Conservation (phyloP, 2,797 vertebrate species). For the Notoglanidium macrostoma region DNA sequence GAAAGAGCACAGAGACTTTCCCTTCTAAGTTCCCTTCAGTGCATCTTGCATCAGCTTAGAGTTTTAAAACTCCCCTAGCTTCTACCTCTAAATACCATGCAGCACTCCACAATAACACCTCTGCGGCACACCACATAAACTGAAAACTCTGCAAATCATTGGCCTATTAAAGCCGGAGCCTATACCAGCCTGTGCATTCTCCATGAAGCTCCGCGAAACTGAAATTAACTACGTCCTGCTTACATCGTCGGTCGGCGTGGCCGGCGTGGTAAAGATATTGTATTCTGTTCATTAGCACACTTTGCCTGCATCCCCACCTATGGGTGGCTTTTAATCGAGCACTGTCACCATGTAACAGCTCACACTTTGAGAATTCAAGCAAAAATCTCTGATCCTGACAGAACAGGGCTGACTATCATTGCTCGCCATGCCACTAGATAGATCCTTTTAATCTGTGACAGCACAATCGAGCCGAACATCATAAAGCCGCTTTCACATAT, state of each 20-base stretch:
- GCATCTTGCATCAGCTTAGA: conserved; percentile 14
- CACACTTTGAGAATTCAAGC: not conserved
- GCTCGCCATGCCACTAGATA: not conserved
- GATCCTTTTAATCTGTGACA: not conserved
- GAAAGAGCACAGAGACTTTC: not conserved
- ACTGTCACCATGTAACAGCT: not conserved
- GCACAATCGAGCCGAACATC: not conserved
- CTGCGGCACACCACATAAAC: not conserved
- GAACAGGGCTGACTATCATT: not conserved
- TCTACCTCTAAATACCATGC: conserved; percentile 10
- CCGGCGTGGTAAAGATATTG: not conserved
- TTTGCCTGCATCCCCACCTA: not conserved
- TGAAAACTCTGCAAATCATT: not conserved
- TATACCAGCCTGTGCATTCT: not conserved
- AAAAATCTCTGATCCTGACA: not conserved
- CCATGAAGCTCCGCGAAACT: no score
- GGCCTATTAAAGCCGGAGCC: not conserved
- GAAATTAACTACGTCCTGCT: not conserved
- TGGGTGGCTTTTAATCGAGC: not conserved
- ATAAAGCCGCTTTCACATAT: not conserved
- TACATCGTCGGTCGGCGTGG: not conserved
- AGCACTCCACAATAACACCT: not conserved
- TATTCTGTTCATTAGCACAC: not conserved
- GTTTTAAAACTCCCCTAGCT: conserved; percentile 12
- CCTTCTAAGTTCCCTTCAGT: conserved; percentile 9